Percentiles rank a stretch among this genome's conserved stretches.
Conservation (phyloP, 2,888 invertebrate genomes). For the Torymus tubicola region DNA sequence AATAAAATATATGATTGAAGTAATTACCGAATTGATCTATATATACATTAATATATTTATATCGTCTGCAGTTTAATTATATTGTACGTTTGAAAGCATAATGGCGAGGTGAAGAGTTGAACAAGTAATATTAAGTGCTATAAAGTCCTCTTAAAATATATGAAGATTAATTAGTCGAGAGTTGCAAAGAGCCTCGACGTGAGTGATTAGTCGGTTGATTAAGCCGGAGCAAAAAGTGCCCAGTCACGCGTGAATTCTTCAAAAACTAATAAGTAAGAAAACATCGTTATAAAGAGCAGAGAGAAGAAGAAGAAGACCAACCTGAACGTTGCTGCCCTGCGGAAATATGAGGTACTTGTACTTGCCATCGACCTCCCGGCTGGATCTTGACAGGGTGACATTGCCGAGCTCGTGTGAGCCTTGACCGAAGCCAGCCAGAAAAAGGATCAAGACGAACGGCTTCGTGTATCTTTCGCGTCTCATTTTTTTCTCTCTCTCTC, state of each 20-base stretch:
- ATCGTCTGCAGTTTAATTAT: no score
- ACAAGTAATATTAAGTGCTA: no score
- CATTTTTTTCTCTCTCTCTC: conserved; percentile 21
- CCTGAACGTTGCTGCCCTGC: conserved; percentile 81
- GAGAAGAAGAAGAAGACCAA: conserved; percentile 76
- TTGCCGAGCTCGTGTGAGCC: conserved; percentile 17
- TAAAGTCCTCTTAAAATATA: no score
- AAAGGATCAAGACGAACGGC: conserved; percentile 27
- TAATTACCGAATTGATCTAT: no score
- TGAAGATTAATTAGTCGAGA: no score
- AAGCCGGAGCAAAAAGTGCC: not conserved
- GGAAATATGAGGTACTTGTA: conserved; percentile 80
- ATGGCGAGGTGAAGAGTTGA: no score
- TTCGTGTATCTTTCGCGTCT: conserved; percentile 31
- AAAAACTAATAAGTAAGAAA: conserved; percentile 59
- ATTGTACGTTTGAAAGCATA: no score
- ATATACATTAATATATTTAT: no score
- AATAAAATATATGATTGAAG: no score
- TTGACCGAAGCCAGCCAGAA: conserved; percentile 4
- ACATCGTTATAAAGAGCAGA: conserved; percentile 11
- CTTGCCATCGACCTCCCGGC: conserved; percentile 72
- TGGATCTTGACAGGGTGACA: conserved; percentile 36
- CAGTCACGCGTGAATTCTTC: not conserved
- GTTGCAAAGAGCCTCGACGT: not conserved
- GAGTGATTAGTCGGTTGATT: not conserved